phyloP scores from a whole-genome alignment of 2,888 invertebrate species.

The Aphidius colemani region DNA sequence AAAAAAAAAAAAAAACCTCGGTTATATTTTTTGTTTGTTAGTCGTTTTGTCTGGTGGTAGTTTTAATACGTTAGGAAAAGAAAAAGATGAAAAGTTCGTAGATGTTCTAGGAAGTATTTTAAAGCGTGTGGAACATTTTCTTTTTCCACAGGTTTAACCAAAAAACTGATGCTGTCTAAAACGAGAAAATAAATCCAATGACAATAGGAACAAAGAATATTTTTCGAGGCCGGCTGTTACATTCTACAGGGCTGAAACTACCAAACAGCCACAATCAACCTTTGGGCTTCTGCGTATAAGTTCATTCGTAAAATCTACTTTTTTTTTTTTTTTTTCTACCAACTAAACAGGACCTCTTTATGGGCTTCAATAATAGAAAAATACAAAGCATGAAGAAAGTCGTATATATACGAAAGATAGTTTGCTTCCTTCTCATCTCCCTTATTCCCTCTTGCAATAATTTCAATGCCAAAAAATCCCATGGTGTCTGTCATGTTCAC shows the following conservation, averaged over 20 bases:
- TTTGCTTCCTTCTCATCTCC: no score
- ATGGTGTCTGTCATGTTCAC: no score
- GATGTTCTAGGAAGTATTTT: background rate
- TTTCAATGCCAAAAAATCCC: no score
- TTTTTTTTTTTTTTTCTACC: conserved; percentile 21
- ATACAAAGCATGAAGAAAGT: background rate
- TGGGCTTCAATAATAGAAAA: background rate
- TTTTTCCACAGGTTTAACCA: background rate
- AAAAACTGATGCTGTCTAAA: conserved; percentile 10
- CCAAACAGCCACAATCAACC: conserved; percentile 25
- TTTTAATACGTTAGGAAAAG: background rate
- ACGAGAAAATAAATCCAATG: conserved; percentile 38
- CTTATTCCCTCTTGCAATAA: no score
- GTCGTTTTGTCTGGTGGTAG: no score
- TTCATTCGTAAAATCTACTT: conserved; percentile 19
- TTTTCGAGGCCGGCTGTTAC: conserved; percentile 48
- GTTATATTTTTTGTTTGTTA: no score
- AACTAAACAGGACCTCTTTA: background rate
- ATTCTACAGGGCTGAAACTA: conserved; percentile 26
- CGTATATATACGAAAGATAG: no score
- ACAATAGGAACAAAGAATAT: conserved; percentile 53
- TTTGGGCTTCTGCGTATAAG: conserved; percentile 27
- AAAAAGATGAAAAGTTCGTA: background rate
- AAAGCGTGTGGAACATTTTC: background rate
- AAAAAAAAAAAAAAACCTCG: no score